Evolutionary conservation across 2,113 vertebrate genomes (phyloP).

Genomic region (Labeo catla): DNA sequence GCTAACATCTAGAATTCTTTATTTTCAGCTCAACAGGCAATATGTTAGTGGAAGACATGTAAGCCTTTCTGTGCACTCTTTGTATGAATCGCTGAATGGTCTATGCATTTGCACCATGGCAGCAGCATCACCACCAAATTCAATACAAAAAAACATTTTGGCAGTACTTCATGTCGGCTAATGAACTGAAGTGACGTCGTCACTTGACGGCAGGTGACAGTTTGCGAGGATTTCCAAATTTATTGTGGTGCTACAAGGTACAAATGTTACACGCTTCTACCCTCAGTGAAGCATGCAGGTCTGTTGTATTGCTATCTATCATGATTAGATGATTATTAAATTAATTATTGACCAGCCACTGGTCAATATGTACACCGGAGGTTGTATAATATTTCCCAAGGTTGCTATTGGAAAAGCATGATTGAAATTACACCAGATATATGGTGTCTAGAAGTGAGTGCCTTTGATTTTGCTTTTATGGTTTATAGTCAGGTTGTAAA

Average conservation of each 20-base stretch:
- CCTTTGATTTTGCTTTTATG: neutral
- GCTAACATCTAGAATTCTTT: constrained; percentile 77
- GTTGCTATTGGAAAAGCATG: neutral
- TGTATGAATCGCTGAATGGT: constrained; percentile 66
- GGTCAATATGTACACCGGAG: constrained; percentile 64
- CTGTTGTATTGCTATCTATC: constrained; percentile 67
- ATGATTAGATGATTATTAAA: constrained; percentile 72
- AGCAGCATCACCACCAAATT: constrained; percentile 66
- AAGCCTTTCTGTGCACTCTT: constrained; percentile 77
- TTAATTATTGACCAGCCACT: constrained; percentile 71
- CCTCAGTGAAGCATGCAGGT: constrained; percentile 67
- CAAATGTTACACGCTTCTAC: constrained; percentile 75
- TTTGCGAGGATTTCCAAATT: constrained; percentile 43
- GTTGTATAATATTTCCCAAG: neutral
- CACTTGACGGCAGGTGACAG: constrained; percentile 13
- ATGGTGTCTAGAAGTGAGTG: constrained; percentile 57
- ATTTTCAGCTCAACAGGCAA: constrained; percentile 82
- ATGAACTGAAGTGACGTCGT: constrained; percentile 37
- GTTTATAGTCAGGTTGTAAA: neutral
- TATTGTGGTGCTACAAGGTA: constrained; percentile 70
- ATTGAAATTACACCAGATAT: constrained; percentile 11
- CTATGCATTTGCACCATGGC: constrained; percentile 73
- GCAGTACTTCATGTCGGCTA: neutral
- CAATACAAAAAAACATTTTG: constrained; percentile 48
- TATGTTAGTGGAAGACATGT: constrained; percentile 85